Conservation (phyloP, 2,888 invertebrate genomes). For the Leucozona laternaria region DNA sequence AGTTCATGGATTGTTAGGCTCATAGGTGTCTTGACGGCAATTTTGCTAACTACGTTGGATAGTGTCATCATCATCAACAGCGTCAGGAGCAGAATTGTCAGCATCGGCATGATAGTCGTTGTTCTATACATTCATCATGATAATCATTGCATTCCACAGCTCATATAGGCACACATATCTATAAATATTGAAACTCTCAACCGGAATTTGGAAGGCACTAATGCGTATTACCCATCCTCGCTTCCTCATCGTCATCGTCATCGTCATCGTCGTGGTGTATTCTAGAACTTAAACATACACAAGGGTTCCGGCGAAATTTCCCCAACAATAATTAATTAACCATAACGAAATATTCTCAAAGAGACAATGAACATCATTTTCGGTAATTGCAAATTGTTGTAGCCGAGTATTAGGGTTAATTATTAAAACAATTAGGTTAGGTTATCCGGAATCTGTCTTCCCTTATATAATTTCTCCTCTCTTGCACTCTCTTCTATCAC, state of each 20-base stretch:
- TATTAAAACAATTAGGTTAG: constrained; percentile 78
- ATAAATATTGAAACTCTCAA: constrained; percentile 37
- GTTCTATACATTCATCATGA: constrained; percentile 15
- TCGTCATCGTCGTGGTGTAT: not conserved
- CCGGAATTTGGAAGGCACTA: constrained; percentile 68
- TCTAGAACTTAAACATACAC: constrained; percentile 46
- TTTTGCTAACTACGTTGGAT: constrained; percentile 61
- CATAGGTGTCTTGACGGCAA: constrained; percentile 74
- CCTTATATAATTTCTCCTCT: constrained; percentile 4
- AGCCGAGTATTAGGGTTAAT: constrained; percentile 78
- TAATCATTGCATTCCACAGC: constrained; percentile 51
- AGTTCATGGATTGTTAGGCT: constrained; percentile 60
- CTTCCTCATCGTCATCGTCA: not conserved
- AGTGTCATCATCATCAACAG: constrained; percentile 56
- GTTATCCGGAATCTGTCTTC: constrained; percentile 53
- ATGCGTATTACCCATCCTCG: constrained; percentile 58
- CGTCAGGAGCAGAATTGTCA: constrained; percentile 9
- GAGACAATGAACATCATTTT: constrained; percentile 78
- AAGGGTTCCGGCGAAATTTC: constrained; percentile 59
- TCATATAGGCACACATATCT: constrained; percentile 8
- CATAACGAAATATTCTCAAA: constrained; percentile 79
- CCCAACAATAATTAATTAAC: constrained; percentile 78
- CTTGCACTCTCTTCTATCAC: not conserved
- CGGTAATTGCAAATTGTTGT: constrained; percentile 79
- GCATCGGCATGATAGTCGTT: constrained; percentile 7